Evolutionary conservation across 2,113 vertebrate genomes (phyloP).

Genomic region (Triplophysa tibetana): DNA sequence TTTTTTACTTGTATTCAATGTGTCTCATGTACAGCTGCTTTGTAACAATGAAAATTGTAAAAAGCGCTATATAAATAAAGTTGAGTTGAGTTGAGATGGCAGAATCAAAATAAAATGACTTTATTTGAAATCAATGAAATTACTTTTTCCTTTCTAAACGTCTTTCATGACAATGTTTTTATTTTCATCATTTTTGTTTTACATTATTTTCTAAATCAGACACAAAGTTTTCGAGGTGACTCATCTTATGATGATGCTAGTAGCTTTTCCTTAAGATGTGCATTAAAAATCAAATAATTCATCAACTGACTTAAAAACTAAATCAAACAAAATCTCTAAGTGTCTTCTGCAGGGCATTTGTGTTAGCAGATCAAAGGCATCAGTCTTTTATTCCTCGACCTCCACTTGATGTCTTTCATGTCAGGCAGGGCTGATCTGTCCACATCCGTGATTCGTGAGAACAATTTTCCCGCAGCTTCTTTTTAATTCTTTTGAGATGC

Average conservation of each 20-base stretch:
- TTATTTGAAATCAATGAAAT: too few species aligned
- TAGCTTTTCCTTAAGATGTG: neutral
- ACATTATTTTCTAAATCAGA: too few species aligned
- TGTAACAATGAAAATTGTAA: too few species aligned
- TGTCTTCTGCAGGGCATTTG: constrained; percentile 13
- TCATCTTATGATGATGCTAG: neutral
- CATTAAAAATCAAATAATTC: neutral
- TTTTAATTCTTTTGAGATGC: neutral
- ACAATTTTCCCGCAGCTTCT: neutral
- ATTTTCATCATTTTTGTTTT: too few species aligned
- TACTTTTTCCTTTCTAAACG: too few species aligned
- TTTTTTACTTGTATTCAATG: too few species aligned
- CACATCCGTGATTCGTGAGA: neutral
- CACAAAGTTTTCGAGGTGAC: too few species aligned
- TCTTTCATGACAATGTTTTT: too few species aligned
- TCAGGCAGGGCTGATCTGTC: neutral
- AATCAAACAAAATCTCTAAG: neutral
- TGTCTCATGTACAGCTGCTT: too few species aligned
- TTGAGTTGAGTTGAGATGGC: too few species aligned
- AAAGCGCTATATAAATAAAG: too few species aligned
- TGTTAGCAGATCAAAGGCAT: constrained; percentile 18
- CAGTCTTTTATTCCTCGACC: constrained; percentile 12
- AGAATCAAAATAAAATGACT: too few species aligned
- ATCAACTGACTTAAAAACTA: neutral
- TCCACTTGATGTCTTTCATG: constrained; percentile 32